These are phyloP conservation scores for Saturnia pavonia DNA, from an alignment of 2,888 invertebrate genomes.

Conservation along the genomic window DNA sequence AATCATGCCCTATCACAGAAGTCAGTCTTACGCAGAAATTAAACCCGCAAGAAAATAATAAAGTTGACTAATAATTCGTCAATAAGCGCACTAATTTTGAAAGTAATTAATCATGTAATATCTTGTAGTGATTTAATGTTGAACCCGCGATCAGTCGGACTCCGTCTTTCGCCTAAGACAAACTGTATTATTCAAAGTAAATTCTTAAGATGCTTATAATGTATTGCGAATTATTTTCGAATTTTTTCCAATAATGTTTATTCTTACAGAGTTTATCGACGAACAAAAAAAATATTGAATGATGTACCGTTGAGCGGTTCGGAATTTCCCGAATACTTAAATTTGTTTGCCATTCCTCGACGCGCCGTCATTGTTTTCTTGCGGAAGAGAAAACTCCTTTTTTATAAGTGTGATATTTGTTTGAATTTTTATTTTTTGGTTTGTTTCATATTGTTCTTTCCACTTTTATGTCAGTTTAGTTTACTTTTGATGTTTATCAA, in stretches of 20 bases:
- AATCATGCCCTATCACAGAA: too few relatives aligned
- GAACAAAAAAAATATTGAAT: constrained; percentile 28
- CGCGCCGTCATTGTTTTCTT: constrained; percentile 22
- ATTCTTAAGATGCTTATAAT: constrained; percentile 36
- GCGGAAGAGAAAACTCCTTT: constrained; percentile 24
- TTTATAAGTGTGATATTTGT: constrained; percentile 28
- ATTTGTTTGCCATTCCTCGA: constrained; percentile 28
- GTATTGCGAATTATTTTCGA: constrained; percentile 37
- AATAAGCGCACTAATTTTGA: not conserved
- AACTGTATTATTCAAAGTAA: constrained; percentile 22
- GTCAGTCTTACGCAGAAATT: too few relatives aligned
- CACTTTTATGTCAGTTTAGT: not conserved
- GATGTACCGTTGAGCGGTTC: constrained; percentile 28
- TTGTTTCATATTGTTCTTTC: constrained; percentile 24
- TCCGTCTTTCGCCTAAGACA: not conserved
- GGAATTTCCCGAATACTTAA: constrained; percentile 29
- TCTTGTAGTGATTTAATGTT: too few relatives aligned
- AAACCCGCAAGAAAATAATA: not conserved
- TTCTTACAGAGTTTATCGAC: constrained; percentile 30
- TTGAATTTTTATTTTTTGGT: constrained; percentile 25
- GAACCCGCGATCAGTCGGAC: not conserved
- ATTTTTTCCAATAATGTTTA: constrained; percentile 33
- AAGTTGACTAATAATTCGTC: too few relatives aligned
- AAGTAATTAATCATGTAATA: not conserved
- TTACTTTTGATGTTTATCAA: not conserved